Evolutionary conservation across 2,888 invertebrate genomes (phyloP).

Genomic region (Trissoscelio sp.): DNA sequence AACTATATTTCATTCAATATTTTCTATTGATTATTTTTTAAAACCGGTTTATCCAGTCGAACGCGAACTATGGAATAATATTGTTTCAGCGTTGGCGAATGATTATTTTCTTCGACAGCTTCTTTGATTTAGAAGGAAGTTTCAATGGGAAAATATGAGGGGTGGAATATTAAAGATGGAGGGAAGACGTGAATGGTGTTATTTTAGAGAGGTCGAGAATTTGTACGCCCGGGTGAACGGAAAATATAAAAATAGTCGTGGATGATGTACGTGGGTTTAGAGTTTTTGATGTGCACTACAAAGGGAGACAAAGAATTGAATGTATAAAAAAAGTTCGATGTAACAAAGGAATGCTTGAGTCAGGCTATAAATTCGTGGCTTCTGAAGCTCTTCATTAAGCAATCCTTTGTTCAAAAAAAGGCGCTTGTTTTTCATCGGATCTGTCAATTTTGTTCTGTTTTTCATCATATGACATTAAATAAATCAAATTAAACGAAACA

Average conservation of each 20-base stretch:
- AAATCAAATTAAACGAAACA: neutral
- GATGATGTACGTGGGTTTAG: slow-evolving; percentile 14
- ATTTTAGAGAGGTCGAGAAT: slow-evolving; percentile 15
- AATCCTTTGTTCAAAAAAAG: neutral
- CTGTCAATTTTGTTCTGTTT: too few relatives aligned
- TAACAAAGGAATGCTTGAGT: slow-evolving; percentile 7
- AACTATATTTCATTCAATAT: neutral
- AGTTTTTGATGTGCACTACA: slow-evolving; percentile 1
- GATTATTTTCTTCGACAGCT: slow-evolving; percentile 36
- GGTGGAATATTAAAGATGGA: slow-evolving; percentile 23
- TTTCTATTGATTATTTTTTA: neutral
- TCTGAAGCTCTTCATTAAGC: slow-evolving; percentile 17
- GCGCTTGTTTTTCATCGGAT: neutral
- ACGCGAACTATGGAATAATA: slow-evolving; percentile 1
- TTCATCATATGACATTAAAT: neutral
- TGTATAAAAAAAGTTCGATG: slow-evolving; percentile 7
- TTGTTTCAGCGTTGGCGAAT: slow-evolving; percentile 23
- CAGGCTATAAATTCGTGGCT: neutral
- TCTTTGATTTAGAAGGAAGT: slow-evolving; percentile 29
- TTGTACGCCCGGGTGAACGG: slow-evolving; percentile 10
- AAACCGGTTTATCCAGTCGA: slow-evolving; percentile 1
- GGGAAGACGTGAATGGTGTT: slow-evolving; percentile 12
- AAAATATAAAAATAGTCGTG: slow-evolving; percentile 17
- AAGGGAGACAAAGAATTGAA: slow-evolving; percentile 3
- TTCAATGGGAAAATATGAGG: slow-evolving; percentile 26